Evolutionary conservation across 2,888 invertebrate species (phyloP), one percentile per base, ranked within the genome.

Genomic region (Entomobrya multifasciata): DNA sequence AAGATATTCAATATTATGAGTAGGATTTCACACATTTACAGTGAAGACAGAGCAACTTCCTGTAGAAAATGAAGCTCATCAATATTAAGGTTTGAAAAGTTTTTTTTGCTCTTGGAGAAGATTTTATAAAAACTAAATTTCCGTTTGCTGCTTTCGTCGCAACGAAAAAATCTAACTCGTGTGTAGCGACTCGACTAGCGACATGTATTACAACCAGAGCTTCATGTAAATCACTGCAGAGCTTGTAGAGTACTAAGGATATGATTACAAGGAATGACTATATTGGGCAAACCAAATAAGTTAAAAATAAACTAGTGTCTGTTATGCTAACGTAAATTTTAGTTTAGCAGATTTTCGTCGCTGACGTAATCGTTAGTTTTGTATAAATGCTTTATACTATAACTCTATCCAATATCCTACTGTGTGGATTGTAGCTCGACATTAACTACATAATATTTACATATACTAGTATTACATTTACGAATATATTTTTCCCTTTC

Each of bases 271-370:
- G 72, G 86, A 88, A 89, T 88, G 87, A 88, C 90, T 90, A 89
- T 90, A 90, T 90, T 88, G 85, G 90, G 89, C 80, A 90, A 90
- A 88, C 88, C 83, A 89, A 89, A 86, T 87, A 83, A 87, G n/a
- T 89, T 90, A 90, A 90, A 90, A 90, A 90, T 90, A 90, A 89
- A 88, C 88, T 87, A 47, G 74, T 81, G 57, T 78, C 87, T 79
- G 79, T 87, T 77, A 87, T 86, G 84, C 89, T 87, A 85, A 85
- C 88, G 88, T 88, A 90, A 89, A 90, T 89, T 86, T n/a, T 90
- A 85, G 86, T 85, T 55, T 70, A 72, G 78, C 70, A 84, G 83
- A 88, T 87, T 87, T 90, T 89, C 85, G 88, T 76, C 86, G 87
- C 88, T 90, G 89, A 90, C 89, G 90, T 85, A 88, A 89, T 88